A percentile compares a stretch with the other conserved stretches of the same genome.
Conservation (phyloP, 1,140 invertebrate species). For the Doryteuthis pealeii region DNA sequence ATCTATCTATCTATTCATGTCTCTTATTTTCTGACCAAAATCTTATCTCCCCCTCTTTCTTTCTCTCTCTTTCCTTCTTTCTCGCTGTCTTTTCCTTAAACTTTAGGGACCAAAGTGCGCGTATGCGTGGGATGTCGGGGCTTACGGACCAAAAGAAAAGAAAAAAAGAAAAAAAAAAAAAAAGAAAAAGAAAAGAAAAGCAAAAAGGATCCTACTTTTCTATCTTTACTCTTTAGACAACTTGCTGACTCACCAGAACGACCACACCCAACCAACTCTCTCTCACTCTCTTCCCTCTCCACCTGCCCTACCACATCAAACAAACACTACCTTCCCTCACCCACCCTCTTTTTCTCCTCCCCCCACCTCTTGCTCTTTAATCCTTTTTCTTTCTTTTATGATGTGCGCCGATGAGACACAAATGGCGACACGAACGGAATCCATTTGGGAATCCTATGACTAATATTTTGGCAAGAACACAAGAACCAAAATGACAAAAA, state of each 20-base stretch:
- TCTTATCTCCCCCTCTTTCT: too few relatives aligned
- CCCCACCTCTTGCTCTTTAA: too few relatives aligned
- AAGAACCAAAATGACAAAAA: too few relatives aligned
- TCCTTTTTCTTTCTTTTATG: too few relatives aligned
- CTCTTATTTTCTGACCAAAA: too few relatives aligned
- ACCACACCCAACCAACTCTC: too few relatives aligned
- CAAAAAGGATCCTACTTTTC: background rate
- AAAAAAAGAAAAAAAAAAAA: background rate
- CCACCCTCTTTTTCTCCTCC: too few relatives aligned
- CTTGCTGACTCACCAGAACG: background rate
- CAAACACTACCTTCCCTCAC: background rate
- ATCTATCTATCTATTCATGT: background rate
- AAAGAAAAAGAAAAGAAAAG: background rate
- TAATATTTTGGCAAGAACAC: too few relatives aligned
- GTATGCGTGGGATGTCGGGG: background rate
- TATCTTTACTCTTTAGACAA: conserved; percentile 3
- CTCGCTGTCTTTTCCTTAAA: background rate
- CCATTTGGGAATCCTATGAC: too few relatives aligned
- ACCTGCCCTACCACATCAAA: conserved; percentile 10
- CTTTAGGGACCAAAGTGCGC: background rate
- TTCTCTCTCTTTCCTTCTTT: too few relatives aligned
- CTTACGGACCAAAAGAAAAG: background rate
- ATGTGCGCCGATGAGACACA: too few relatives aligned
- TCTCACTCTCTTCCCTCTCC: background rate
- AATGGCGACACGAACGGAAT: too few relatives aligned